Conservation (phyloP, 2,888 invertebrate species). For the Strigamia maritima region DNA sequence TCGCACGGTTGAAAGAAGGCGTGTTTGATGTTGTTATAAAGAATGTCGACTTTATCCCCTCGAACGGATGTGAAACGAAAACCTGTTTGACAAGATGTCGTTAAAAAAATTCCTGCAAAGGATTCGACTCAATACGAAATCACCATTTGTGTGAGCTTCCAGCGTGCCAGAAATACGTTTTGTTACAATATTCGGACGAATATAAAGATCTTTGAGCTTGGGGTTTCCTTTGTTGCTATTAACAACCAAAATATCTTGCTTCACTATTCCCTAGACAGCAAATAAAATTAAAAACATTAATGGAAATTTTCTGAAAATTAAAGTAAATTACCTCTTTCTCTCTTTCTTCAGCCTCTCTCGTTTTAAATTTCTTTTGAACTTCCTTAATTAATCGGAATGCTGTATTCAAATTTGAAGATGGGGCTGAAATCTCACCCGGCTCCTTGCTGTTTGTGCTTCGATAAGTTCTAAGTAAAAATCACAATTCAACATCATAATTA, state of each 20-base stretch:
- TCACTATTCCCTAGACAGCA: slow-evolving; percentile 70
- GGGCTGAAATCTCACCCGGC: slow-evolving; percentile 89
- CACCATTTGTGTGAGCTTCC: slow-evolving; percentile 93
- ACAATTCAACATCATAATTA: neutral
- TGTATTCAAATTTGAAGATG: slow-evolving; percentile 91
- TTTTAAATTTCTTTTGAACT: slow-evolving; percentile 97
- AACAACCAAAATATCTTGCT: slow-evolving; percentile 91
- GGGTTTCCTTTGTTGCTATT: slow-evolving; percentile 97
- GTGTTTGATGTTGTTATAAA: slow-evolving; percentile 99
- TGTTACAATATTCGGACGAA: slow-evolving; percentile 97
- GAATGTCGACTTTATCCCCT: slow-evolving; percentile 98
- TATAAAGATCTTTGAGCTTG: slow-evolving; percentile 93
- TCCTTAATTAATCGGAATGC: slow-evolving; percentile 98
- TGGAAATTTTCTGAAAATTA: too few species aligned
- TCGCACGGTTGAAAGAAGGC: slow-evolving; percentile 99
- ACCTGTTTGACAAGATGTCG: slow-evolving; percentile 48
- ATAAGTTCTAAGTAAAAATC: slow-evolving; percentile 64
- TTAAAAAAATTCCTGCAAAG: neutral
- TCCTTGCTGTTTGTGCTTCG: slow-evolving; percentile 96
- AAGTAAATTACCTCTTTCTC: slow-evolving; percentile 76
- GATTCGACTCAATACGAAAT: neutral
- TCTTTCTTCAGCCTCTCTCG: slow-evolving; percentile 94
- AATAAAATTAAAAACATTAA: neutral
- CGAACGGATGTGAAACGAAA: slow-evolving; percentile 93
- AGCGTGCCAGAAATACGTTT: slow-evolving; percentile 79